Evolutionary conservation across 2,797 vertebrate species (phyloP), one percentile per base, ranked within the genome.

Genomic region (Darevskia nairensis): DNA sequence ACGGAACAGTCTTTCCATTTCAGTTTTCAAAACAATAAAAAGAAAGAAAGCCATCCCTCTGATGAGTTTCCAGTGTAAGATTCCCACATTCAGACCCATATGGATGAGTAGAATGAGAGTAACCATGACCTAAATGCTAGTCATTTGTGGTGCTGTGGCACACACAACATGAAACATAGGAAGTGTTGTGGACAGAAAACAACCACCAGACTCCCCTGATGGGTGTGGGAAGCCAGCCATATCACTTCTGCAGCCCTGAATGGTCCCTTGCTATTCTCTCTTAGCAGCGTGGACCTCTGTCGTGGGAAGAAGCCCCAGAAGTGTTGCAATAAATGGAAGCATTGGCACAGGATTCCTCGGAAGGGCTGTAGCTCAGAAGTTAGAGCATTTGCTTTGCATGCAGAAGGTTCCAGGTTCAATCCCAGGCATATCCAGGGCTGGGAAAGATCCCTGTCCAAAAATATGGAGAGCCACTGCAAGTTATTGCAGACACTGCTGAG

Each of bases 1-100:
- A 72, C 84, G 93, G 93, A 93, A 88, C 41, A 78, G 82, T 89
- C 46, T 71, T 95, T 94, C 89, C 89, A 91, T n/a, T 55, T 83
- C 55, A 68, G 59, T 0, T 85, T 77, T 19, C 84, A 84, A 76
- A 91, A 89, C 72, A 59, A 25, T 35, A 50, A 59, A 21, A 23
- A 17, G 66, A 32, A 76, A 61, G n/a, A 23, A 44, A 71, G 17
- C 59, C 64, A 17, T n/a, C 25, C 83, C 80, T 76, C 79, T 81
- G 90, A 79, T 50, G 32, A 82, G 0, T 0, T 80, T 88, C 76
- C 74, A 83, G 35, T 76, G 61, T 87, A 50, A 76, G 44, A 76
- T 68, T 87, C 1, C 0, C 10, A 17, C 19, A 86, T 71, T 68
- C 32, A 66, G n/a, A 82, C 50, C 55, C 79, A 29, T 1, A 3